Evolutionary conservation across 2,113 vertebrate genomes (phyloP).

Genomic region (Callospermophilus lateralis): DNA sequence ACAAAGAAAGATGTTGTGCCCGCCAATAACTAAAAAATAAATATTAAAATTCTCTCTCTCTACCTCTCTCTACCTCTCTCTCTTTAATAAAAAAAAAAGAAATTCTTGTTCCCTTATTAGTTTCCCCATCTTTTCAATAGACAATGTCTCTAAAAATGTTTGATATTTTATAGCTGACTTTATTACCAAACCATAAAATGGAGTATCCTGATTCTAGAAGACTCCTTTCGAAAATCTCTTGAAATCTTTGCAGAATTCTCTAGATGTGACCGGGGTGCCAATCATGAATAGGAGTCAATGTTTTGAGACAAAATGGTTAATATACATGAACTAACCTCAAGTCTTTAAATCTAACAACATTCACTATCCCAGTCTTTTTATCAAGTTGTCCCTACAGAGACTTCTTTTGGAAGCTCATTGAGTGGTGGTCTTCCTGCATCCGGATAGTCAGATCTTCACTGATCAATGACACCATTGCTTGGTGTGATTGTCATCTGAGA

Average conservation of each 20-base stretch:
- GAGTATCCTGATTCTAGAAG: not conserved
- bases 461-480: not conserved
- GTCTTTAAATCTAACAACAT: not conserved
- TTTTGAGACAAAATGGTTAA: not conserved
- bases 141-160: not conserved
- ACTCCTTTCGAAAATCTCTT: not conserved
- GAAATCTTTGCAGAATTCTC: not conserved
- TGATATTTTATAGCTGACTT: slow-evolving; percentile 25
- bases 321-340: not conserved
- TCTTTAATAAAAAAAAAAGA: too few species aligned
- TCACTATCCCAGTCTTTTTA: not conserved
- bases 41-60: too few species aligned
- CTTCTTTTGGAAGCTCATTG: not conserved
- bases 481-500: not conserved
- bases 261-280: not conserved
- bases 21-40: too few species aligned
- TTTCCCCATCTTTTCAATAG: not conserved
- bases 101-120: not conserved
- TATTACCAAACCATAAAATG: not conserved
- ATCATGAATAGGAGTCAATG: not conserved
- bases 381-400: not conserved
- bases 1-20: too few species aligned
- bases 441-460: not conserved
- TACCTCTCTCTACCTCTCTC: too few species aligned
- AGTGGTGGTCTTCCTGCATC: not conserved